Conservation (phyloP, 2,888 invertebrate species). For the Apotomis capreana region DNA sequence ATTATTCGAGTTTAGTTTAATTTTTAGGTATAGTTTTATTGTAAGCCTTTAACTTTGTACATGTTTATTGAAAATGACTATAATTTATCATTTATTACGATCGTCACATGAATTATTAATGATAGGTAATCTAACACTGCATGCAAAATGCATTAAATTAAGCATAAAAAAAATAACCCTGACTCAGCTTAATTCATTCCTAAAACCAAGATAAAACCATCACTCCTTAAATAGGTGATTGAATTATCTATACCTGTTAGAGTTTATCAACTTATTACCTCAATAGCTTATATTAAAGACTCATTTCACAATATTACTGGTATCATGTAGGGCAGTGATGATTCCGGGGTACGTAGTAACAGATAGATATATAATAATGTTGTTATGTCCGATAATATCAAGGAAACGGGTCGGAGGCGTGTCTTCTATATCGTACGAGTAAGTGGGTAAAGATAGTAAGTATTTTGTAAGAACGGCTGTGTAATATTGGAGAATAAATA, state of each 20-base stretch:
- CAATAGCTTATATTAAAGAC: background rate
- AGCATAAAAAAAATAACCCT: background rate
- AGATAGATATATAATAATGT: background rate
- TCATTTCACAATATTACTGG: background rate
- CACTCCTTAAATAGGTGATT: conserved; percentile 3
- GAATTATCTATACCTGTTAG: background rate
- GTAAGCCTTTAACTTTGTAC: no score
- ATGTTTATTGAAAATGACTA: no score
- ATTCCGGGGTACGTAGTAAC: conserved; percentile 7
- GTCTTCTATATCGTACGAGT: conserved; percentile 1
- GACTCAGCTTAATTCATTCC: background rate
- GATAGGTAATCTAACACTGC: no score
- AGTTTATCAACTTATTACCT: background rate
- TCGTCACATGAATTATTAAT: no score
- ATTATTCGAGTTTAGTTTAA: no score
- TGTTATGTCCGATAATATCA: conserved; percentile 20
- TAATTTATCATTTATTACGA: no score
- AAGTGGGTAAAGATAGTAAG: conserved; percentile 17
- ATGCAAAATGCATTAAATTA: no score
- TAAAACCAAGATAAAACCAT: conserved; percentile 12
- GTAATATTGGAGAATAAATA: background rate
- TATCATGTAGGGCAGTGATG: conserved; percentile 10
- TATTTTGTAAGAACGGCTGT: conserved; percentile 1
- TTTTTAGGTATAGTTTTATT: no score
- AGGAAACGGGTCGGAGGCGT: conserved; percentile 25